These are phyloP conservation scores for Globodera rostochiensis DNA, from an alignment of 1,140 invertebrate species.

Conservation along the genomic window DNA sequence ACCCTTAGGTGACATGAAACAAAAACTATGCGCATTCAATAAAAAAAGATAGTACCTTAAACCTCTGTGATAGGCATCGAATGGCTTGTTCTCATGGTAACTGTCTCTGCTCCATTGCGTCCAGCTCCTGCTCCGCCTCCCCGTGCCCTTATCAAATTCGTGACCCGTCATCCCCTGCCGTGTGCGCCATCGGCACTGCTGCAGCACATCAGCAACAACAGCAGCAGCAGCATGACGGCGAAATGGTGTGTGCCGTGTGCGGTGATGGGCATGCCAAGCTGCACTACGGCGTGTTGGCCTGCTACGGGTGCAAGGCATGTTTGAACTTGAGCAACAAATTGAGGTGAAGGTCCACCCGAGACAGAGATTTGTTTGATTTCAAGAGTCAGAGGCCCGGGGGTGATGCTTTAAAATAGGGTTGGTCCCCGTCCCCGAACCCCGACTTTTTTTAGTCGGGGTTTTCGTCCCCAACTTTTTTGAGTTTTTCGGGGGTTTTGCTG, in stretches of 20 bases:
- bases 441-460: no score
- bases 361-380: no score
- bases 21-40: no score
- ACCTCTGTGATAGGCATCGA: not conserved
- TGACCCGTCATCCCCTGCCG: conserved; percentile 35
- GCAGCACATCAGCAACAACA: conserved; percentile 9
- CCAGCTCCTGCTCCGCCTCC: conserved; percentile 24
- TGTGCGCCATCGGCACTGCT: not conserved
- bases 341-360: not conserved
- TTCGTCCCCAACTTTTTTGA: no score
- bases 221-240: conserved; percentile 32
- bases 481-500: no score
- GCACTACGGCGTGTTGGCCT: conserved; percentile 63
- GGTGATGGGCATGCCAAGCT: conserved; percentile 62
- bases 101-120: not conserved
- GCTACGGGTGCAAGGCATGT: conserved; percentile 56
- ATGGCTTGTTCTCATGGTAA: conserved; percentile 1
- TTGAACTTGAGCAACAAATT: not conserved
- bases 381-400: no score
- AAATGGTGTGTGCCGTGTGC: conserved; percentile 61
- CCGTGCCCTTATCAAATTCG: conserved; percentile 49
- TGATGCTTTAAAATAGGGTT: no score
- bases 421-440: no score
- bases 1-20: no score
- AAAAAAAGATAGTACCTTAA: no score